Conservation (phyloP, 2,113 vertebrate genomes). For the Ictalurus furcatus region DNA sequence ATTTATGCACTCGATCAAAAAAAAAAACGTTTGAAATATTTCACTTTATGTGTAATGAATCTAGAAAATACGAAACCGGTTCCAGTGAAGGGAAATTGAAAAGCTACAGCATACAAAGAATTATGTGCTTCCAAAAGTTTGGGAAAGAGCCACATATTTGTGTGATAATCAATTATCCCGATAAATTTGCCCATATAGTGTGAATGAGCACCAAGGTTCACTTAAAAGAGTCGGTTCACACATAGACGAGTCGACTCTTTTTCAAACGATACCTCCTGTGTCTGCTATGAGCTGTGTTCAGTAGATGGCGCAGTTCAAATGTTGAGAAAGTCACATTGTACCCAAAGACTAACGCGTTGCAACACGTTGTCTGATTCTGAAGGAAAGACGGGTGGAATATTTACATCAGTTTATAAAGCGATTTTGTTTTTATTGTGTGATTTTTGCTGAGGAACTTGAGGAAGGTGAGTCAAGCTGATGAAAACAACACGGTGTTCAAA, state of each 20-base stretch:
- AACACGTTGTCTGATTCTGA: constrained; percentile 39
- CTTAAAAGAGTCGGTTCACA: neutral
- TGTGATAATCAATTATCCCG: no score
- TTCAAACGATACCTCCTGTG: neutral
- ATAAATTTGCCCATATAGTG: no score
- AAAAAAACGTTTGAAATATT: no score
- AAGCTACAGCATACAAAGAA: no score
- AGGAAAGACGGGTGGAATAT: neutral
- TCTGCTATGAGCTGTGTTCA: neutral
- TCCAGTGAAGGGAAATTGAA: no score
- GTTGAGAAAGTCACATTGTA: neutral
- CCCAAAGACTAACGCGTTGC: constrained; percentile 7
- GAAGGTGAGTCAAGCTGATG: constrained; percentile 4
- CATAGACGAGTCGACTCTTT: neutral
- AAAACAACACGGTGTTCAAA: neutral
- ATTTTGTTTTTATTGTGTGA: neutral
- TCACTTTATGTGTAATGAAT: no score
- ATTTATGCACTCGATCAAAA: no score
- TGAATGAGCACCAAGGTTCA: neutral
- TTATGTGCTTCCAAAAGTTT: no score
- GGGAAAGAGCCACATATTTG: no score
- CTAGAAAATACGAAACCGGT: no score
- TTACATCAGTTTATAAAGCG: neutral
- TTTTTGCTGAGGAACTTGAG: neutral
- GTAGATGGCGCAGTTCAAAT: constrained; percentile 46